Evolutionary conservation across 92 coral and sea anemone species (phyloP).

Genomic region (Epizoanthus ramosus): DNA sequence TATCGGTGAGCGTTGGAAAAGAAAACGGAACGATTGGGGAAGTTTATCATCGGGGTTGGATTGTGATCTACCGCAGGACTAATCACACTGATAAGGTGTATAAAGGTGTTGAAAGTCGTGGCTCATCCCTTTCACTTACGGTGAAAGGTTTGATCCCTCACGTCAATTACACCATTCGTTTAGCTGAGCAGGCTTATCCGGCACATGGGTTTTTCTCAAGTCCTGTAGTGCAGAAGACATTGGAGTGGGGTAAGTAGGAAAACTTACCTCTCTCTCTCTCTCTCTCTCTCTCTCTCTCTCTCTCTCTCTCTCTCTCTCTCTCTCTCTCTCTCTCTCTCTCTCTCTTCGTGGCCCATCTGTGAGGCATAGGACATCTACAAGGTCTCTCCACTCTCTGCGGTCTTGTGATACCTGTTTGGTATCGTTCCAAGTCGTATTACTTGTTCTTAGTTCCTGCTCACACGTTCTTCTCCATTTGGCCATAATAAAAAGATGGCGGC

Average conservation of each 20-base stretch:
- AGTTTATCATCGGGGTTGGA: slow-evolving; percentile 25
- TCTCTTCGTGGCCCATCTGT: too few relatives aligned
- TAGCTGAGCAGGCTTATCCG: slow-evolving; percentile 21
- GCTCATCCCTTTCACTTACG: neutral
- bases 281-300: too few relatives aligned
- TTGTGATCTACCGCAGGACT: slow-evolving; percentile 20
- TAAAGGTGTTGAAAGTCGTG: neutral
- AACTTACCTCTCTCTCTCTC: too few relatives aligned
- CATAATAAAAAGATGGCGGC: too few relatives aligned
- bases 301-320: too few relatives aligned
- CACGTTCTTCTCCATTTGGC: too few relatives aligned
- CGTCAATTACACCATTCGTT: slow-evolving; percentile 6
- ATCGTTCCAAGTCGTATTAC: too few relatives aligned
- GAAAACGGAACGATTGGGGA: slow-evolving; percentile 6
- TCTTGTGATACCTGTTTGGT: too few relatives aligned
- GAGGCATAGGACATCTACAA: too few relatives aligned
- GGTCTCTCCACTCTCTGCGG: too few relatives aligned
- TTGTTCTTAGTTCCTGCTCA: too few relatives aligned
- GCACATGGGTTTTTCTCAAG: slow-evolving; percentile 24
- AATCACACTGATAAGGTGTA: slow-evolving; percentile 23
- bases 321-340: too few relatives aligned
- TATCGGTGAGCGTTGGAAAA: neutral
- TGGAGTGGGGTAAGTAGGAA: slow-evolving; percentile 25
- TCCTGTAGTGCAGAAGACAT: slow-evolving; percentile 15
- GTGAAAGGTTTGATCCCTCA: neutral